Percentiles rank a stretch among this genome's conserved stretches.
These are phyloP conservation scores for Blastomussa wellsi DNA, from an alignment of 92 coral and sea anemone genomes.

Conservation along the genomic window DNA sequence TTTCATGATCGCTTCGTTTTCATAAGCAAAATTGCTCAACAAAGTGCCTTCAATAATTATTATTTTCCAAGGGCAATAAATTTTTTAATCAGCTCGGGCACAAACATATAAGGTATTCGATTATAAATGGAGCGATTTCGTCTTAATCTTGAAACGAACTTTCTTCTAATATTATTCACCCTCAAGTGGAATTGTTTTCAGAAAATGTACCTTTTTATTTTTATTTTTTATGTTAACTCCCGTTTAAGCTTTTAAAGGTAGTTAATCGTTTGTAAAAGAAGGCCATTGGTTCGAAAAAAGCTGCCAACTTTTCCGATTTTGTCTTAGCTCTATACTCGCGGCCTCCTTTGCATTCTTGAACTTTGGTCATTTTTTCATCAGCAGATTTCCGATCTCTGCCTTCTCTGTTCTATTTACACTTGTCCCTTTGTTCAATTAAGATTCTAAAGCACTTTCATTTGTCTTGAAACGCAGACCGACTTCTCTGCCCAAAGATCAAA, in stretches of 20 bases:
- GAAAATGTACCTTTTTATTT: not conserved
- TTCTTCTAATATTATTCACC: slow-evolving; percentile 15
- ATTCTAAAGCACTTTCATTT: slow-evolving; percentile 23
- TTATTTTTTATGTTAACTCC: not conserved
- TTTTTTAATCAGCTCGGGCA: slow-evolving; percentile 29
- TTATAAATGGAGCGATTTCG: slow-evolving; percentile 22
- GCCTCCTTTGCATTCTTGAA: slow-evolving; percentile 42
- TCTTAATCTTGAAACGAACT: slow-evolving; percentile 17
- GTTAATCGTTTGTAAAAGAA: slow-evolving; percentile 8
- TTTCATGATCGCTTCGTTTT: not conserved
- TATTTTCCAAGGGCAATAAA: slow-evolving; percentile 38
- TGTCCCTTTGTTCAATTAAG: slow-evolving; percentile 30
- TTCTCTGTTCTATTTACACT: slow-evolving; percentile 34
- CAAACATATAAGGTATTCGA: slow-evolving; percentile 35
- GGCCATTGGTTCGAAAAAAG: not conserved
- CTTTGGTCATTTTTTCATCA: slow-evolving; percentile 23
- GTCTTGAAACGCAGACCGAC: slow-evolving; percentile 17
- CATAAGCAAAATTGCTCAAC: slow-evolving; percentile 20
- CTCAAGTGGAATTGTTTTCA: slow-evolving; percentile 30
- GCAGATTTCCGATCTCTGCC: slow-evolving; percentile 34
- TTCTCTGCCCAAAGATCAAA: slow-evolving; percentile 27
- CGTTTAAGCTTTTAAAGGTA: slow-evolving; percentile 15
- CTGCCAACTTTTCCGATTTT: not conserved
- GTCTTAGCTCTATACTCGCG: not conserved
- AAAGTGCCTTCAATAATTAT: slow-evolving; percentile 25